phyloP scores from a whole-genome alignment of 2,797 vertebrate genomes.

The Pagetopsis macropterus region DNA sequence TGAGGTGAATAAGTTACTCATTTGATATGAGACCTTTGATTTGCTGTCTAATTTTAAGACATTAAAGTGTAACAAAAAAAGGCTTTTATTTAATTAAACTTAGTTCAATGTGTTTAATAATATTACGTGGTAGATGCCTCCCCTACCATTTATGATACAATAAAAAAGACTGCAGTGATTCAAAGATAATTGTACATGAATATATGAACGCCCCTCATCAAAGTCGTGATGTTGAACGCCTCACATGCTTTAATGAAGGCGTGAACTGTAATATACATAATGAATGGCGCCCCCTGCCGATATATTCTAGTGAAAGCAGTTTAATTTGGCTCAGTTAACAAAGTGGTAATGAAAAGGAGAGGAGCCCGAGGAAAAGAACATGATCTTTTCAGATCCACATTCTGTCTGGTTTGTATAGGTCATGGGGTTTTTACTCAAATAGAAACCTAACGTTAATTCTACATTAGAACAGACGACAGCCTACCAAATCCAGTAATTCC shows the following conservation, averaged over 20 bases:
- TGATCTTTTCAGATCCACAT: slow-evolving; percentile 29
- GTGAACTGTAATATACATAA: neutral
- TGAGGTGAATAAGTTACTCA: neutral
- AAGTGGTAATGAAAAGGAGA: slow-evolving; percentile 3
- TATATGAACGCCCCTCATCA: neutral
- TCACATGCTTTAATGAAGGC: no score
- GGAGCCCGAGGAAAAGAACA: slow-evolving; percentile 4
- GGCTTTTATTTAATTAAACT: neutral
- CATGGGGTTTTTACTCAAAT: slow-evolving; percentile 58
- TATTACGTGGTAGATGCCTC: neutral
- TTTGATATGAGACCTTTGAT: neutral
- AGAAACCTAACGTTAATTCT: slow-evolving; percentile 61
- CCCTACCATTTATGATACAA: neutral
- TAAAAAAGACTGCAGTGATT: neutral
- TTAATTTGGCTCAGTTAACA: slow-evolving; percentile 17
- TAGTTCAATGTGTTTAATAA: neutral
- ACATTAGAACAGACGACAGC: slow-evolving; percentile 32
- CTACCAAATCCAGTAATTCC: slow-evolving; percentile 23
- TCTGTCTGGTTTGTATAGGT: slow-evolving; percentile 48
- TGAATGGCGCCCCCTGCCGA: slow-evolving; percentile 49
- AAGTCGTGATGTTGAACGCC: neutral
- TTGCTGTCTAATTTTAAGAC: neutral
- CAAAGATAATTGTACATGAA: neutral
- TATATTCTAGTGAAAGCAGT: neutral
- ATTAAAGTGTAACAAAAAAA: neutral